Percentiles rank a stretch among this genome's conserved stretches.
These are phyloP conservation scores for Myotis lucifugus DNA, from an alignment of 2,113 vertebrate species.

Conservation along the genomic window DNA sequence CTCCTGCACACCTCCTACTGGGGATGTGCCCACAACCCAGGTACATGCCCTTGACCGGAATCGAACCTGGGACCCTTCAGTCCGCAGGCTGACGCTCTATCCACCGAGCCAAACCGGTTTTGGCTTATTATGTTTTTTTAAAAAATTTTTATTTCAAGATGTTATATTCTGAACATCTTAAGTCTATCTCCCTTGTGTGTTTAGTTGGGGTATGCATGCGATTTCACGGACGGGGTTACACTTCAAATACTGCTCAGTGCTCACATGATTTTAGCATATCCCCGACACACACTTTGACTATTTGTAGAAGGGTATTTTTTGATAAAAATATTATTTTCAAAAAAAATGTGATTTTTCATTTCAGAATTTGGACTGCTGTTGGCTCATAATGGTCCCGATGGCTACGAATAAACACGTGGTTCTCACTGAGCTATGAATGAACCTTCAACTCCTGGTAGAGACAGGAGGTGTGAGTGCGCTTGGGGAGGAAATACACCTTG, in stretches of 20 bases:
- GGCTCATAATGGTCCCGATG: background rate
- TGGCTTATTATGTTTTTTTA: too few species aligned
- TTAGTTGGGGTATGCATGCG: background rate
- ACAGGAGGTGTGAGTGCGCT: background rate
- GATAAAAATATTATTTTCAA: background rate
- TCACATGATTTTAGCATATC: background rate
- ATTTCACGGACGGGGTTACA: background rate
- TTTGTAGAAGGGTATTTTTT: background rate
- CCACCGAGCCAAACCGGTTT: too few species aligned
- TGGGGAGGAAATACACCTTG: background rate
- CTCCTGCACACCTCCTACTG: too few species aligned
- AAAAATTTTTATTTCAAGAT: background rate
- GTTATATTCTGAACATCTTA: background rate
- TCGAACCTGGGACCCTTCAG: too few species aligned
- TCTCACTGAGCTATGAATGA: background rate
- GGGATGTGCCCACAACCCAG: too few species aligned
- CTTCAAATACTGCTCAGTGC: background rate
- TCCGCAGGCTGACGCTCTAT: too few species aligned
- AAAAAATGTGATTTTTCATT: background rate
- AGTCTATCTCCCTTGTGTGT: background rate
- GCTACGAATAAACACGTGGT: background rate
- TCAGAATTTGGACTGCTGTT: background rate
- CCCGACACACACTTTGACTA: background rate
- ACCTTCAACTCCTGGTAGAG: background rate
- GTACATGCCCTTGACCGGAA: too few species aligned